Conservation (phyloP, 1,140 invertebrate species). For the Portunus trituberculatus region DNA sequence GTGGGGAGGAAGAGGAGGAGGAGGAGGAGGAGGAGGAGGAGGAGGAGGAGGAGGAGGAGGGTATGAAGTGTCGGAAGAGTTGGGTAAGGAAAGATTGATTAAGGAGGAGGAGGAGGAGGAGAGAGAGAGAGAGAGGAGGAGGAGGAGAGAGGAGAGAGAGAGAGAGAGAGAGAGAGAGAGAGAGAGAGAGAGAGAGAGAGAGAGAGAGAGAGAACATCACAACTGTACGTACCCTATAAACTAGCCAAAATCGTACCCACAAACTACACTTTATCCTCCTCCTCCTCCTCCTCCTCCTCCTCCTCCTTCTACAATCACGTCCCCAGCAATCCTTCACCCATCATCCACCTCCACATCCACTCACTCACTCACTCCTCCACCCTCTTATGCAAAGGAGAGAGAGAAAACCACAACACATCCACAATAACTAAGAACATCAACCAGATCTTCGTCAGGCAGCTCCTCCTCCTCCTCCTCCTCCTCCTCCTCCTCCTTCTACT, state of each 20-base stretch:
- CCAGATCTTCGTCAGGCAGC: neutral
- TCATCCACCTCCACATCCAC: neutral
- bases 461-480: neutral
- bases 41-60: neutral
- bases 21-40: neutral
- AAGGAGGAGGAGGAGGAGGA: neutral
- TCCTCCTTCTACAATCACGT: neutral
- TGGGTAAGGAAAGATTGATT: neutral
- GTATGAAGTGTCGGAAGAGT: neutral
- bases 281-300: neutral
- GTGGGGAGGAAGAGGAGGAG: neutral
- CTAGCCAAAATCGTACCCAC: neutral
- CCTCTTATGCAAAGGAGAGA: too few relatives aligned
- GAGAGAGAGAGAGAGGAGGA: neutral
- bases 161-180: conserved; percentile 20
- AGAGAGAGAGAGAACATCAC: neutral
- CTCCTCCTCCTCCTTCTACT: neutral
- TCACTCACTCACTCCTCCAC: neutral
- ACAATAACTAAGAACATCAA: neutral
- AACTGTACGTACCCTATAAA: neutral
- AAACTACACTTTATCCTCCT: neutral
- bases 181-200: conserved; percentile 11
- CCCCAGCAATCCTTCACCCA: neutral
- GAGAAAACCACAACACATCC: neutral
- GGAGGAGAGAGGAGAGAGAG: neutral